These are phyloP conservation scores for Alloscopus bannaensis DNA, from an alignment of 2,888 invertebrate species.

Conservation along the genomic window DNA sequence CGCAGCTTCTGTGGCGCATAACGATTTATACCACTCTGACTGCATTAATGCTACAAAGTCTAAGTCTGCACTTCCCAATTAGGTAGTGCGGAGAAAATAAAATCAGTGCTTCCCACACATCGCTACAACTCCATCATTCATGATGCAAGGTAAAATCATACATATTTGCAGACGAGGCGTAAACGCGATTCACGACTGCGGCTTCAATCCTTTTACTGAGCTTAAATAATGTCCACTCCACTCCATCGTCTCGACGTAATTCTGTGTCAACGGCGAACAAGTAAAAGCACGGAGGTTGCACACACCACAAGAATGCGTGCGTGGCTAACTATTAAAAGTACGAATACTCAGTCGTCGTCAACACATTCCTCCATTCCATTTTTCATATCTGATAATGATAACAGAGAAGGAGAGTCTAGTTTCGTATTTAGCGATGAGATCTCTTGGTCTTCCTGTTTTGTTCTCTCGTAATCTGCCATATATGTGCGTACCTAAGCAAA, in stretches of 20 bases:
- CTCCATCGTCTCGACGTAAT: slow-evolving; percentile 13
- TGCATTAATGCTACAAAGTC: slow-evolving; percentile 53
- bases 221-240: slow-evolving; percentile 10
- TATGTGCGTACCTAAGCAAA: slow-evolving; percentile 48
- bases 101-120: slow-evolving; percentile 54
- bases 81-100: slow-evolving; percentile 50
- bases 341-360: background rate
- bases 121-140: background rate
- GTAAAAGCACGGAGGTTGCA: too few relatives aligned
- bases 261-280: background rate
- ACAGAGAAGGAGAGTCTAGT: slow-evolving; percentile 27
- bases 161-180: slow-evolving; percentile 46
- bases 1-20: slow-evolving; percentile 47
- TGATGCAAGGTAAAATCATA: too few relatives aligned
- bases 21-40: too few relatives aligned
- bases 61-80: slow-evolving; percentile 51
- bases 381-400: slow-evolving; percentile 27
- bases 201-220: slow-evolving; percentile 20
- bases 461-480: slow-evolving; percentile 26
- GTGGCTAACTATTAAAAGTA: slow-evolving; percentile 3
- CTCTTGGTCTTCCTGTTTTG: slow-evolving; percentile 8
- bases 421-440: slow-evolving; percentile 36
- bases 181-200: background rate
- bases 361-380: slow-evolving; percentile 30
- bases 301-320: background rate